Base-by-base conservation (phyloP, 1,140 invertebrate genomes). In the Leptopilina boulardi region DNA sequence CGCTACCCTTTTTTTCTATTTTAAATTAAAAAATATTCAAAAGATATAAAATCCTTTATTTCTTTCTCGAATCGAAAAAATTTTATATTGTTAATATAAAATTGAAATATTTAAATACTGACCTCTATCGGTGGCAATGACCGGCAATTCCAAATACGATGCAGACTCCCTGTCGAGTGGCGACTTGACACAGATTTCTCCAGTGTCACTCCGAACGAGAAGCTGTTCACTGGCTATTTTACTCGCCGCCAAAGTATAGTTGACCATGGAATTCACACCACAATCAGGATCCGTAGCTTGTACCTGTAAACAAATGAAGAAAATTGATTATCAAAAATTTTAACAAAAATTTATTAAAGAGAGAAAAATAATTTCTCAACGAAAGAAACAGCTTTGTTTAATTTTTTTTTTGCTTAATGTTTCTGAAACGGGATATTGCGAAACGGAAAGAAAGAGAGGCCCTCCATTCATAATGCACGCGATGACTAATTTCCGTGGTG, bases 111-210 rank as follows among this genome's bases (percentile, higher is more conserved):
- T 30, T 59, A 13, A 34, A 41, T 77, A 91, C 92, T 92, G 91
- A 97, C 98, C 97, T 94, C 97, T 93, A 91, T 99, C 98, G 38
- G 96, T 98, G 74, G 98, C 98, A 78, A 98, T 93, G 42, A 99
- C 95, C 5, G 98, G 96, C 85, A 99, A 96, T 87, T 99, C 98
- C 88, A 97, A 97, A 70, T 95, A 94, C 76, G 92, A 94, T 30
- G 95, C 92, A 3, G 93, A 94, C 91, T 99, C 98, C 89, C 95
- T 96, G 90, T 99, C 98, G 84, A 99, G 91, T 2, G 93, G 91
- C 4, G 93, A 93, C 15, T 94, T 93, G 26, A 99, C 94, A 91
- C 97, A 98, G 74, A 99, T 95, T 82, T 98, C 96, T 0, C 98
- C 98, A 13, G 95, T 95, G 41, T 94, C 94, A 11, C 95, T 94